phyloP scores from a whole-genome alignment of 2,113 vertebrate species.

The Climacteris rufus region DNA sequence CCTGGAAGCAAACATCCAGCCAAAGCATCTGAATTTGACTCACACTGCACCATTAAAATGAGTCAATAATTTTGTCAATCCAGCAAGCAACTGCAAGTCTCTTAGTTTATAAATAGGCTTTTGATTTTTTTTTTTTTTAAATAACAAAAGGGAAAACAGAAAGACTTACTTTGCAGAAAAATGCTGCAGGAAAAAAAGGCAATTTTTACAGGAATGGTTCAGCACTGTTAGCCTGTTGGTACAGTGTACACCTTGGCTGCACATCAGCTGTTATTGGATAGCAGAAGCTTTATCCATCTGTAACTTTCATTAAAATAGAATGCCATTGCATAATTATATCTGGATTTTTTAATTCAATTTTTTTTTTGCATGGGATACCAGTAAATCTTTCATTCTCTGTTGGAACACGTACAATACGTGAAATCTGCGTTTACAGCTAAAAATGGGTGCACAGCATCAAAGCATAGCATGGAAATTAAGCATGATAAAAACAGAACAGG shows the following conservation, averaged over 20 bases:
- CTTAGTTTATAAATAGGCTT: neutral
- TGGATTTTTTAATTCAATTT: neutral
- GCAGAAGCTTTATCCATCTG: slow-evolving; percentile 56
- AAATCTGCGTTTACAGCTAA: neutral
- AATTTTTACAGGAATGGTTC: neutral
- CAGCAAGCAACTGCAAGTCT: neutral
- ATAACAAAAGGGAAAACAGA: neutral
- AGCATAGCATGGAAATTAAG: neutral
- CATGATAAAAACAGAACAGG: slow-evolving; percentile 4
- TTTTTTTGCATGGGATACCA: neutral
- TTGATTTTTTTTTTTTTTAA: neutral
- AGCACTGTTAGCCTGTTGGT: neutral
- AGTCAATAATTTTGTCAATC: neutral
- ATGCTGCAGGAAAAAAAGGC: neutral
- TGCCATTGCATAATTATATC: slow-evolving; percentile 31
- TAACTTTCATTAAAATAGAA: slow-evolving; percentile 59
- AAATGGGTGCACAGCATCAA: neutral
- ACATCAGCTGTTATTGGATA: slow-evolving; percentile 42
- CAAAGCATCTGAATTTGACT: neutral
- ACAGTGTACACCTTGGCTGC: slow-evolving; percentile 30
- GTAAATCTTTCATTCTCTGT: neutral
- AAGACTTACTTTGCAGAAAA: neutral
- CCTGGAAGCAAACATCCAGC: neutral
- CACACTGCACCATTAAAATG: neutral
- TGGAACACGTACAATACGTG: neutral